Base-by-base conservation (phyloP, 2,888 invertebrate species). In the Leptinotarsa rubiginosa region DNA sequence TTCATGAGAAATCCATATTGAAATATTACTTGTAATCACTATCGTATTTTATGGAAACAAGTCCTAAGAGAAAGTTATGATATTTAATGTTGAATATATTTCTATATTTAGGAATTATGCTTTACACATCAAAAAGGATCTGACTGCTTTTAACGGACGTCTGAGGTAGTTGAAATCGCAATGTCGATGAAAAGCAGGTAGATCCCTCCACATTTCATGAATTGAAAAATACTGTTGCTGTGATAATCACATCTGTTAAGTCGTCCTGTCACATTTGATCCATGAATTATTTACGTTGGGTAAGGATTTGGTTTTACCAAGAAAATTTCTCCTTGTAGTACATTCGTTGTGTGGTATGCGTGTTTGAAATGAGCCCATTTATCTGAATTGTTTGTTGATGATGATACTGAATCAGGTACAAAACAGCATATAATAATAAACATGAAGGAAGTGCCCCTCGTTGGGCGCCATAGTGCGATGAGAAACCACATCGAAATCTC, bases 211-310 rank as follows among this genome's bases (percentile, higher is more conserved):
- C 64, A 68, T 41, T 66, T 65, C 56, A 74, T 72, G 66, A 71
- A 72, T 62, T 76, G 65, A 80, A 84, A 81, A 84, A 84, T 86
- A 87, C 85, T 87, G 85, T 86, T 87, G 86, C 87, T 87, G 87
- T 87, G 87, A 87, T 87, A 87, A 81, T 81, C 81, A 82, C 80
- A 78, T 80, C 79, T 79, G 76, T 75, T 75, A 74, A 70, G 59
- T 73, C 72, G 72, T 56, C 65, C 47, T 50, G 50, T 50, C 52
- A 70, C 69, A 59, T 64, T 41, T 64, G 15, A 47, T 54, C 41
- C 68, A 56, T 56, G 68, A 56, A 47, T 68, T 68, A 25, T 41
- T 68, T 56, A 41, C 41, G 54, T 41, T 54, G 18, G 68, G 1
- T 68, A 25, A 25, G n/a, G 10, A 16, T 67, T 31, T 22, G n/a